Evolutionary conservation across 2,113 vertebrate genomes (phyloP), one percentile per base, ranked within the genome.

Genomic region (Dryoscopus gambensis): DNA sequence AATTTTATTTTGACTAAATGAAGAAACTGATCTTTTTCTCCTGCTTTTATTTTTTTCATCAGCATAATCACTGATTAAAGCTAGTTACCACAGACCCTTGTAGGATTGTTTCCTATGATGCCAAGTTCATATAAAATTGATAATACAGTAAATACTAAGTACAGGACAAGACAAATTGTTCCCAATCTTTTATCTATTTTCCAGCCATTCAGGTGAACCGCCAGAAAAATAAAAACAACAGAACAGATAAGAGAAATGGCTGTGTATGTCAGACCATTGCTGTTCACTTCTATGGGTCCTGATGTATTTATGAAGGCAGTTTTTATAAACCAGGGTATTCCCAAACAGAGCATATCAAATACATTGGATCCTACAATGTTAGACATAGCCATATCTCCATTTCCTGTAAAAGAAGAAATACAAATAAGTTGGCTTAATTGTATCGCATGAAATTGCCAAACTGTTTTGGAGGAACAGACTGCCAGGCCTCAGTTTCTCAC

Each of bases 361-460:
- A 99, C 99, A 5, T 99, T 99, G 35, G 99, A 99, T 93, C 99
- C 99, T 92, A 99, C 98, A 24, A 99, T 99, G 97, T 99, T 99
- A 84, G 99, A 99, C 99, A 99, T 99, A 87, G 99, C 99, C 99
- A 99, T 99, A 96, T 99, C 99, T 31, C 98, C 99, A 97, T 99
- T 99, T 82, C 99, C 99, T 99, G 98, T 59, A 96, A 93, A 83
- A 94, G n/a, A 96, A 96, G 68, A 95, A 93, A 96, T 70, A 84
- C 55, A 90, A 25, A 37, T 63, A 73, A 90, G 56, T 85, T 70
- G 49, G 42, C 56, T 69, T 86, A 50, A 65, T 50, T 69, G 49
- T 65, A 49, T 35, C 27, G 15, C 50, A 35, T 42, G 60, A 84
- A 92, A 86, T 88, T 81, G 76, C 55, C 73, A 92, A 94, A 92